Conservation (phyloP, 2,797 vertebrate genomes). For the Galaxias olidus region DNA sequence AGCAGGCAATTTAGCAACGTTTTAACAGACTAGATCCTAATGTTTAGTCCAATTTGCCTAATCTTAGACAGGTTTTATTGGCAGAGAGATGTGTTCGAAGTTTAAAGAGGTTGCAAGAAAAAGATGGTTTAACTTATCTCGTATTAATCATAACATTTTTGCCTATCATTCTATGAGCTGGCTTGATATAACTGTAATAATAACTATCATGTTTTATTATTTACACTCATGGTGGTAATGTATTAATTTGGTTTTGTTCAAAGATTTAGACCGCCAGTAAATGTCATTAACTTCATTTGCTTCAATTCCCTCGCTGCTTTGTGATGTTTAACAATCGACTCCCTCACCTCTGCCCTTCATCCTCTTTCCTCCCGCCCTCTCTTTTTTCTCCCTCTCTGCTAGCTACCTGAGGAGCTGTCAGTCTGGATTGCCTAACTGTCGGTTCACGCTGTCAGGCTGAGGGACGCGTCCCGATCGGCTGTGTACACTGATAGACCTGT, state of each 20-base stretch:
- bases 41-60: constrained; percentile 47
- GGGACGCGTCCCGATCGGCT: constrained; percentile 64
- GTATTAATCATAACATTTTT: neutral
- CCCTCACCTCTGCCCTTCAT: neutral
- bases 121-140: too few species aligned
- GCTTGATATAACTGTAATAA: too few species aligned
- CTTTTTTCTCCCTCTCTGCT: constrained; percentile 14
- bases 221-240: too few species aligned
- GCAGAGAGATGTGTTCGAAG: constrained; percentile 25
- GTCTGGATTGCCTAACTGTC: constrained; percentile 64
- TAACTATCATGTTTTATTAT: too few species aligned
- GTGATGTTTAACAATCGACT: constrained; percentile 3
- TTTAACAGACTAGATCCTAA: constrained; percentile 48
- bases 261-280: too few species aligned
- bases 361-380: constrained; percentile 1
- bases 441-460: constrained; percentile 71
- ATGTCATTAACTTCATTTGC: neutral
- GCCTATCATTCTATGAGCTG: constrained; percentile 24
- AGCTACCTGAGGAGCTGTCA: constrained; percentile 75
- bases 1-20: constrained; percentile 51
- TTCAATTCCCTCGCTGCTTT: neutral
- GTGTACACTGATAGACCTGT: constrained; percentile 77
- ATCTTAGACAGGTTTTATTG: constrained; percentile 13
- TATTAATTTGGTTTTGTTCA: too few species aligned
- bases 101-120: constrained; percentile 30